phyloP scores from a whole-genome alignment of 1,140 invertebrate genomes.

The Triops cancriformis region DNA sequence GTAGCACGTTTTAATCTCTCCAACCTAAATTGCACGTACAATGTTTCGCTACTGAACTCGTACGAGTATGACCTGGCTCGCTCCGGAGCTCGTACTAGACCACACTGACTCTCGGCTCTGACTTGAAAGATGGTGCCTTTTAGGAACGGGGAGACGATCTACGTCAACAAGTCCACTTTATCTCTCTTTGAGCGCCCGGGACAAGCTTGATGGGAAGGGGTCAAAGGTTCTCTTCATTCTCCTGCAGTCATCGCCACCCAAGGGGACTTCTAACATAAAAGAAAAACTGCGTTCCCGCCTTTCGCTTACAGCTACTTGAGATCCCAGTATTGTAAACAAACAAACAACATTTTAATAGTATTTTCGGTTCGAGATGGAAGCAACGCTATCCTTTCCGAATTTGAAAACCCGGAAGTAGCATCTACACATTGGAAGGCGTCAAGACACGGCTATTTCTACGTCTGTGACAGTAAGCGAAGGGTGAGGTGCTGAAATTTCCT shows the following conservation, averaged over 20 bases:
- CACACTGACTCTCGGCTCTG: background rate
- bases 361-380: background rate
- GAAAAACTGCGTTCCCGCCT: background rate
- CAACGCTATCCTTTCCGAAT: background rate
- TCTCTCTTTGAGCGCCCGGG: conserved; percentile 8
- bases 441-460: background rate
- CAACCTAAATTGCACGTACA: background rate
- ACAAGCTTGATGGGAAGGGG: background rate
- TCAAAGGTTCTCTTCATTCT: conserved; percentile 14
- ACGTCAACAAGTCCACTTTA: conserved; percentile 13
- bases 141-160: conserved; percentile 1
- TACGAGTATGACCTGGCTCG: background rate
- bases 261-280: background rate
- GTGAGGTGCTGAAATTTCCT: background rate
- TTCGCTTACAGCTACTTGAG: background rate
- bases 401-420: background rate
- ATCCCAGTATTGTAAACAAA: background rate
- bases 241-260: background rate
- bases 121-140: conserved; percentile 1
- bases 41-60: background rate
- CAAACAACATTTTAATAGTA: background rate
- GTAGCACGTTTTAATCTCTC: too few relatives aligned
- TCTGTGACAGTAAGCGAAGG: background rate
- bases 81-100: background rate
- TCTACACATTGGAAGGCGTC: background rate